A percentile compares a stretch with the other conserved stretches of the same genome.
phyloP scores from a whole-genome alignment of 1,140 invertebrate genomes.

The Tetramorium parvispinum region DNA sequence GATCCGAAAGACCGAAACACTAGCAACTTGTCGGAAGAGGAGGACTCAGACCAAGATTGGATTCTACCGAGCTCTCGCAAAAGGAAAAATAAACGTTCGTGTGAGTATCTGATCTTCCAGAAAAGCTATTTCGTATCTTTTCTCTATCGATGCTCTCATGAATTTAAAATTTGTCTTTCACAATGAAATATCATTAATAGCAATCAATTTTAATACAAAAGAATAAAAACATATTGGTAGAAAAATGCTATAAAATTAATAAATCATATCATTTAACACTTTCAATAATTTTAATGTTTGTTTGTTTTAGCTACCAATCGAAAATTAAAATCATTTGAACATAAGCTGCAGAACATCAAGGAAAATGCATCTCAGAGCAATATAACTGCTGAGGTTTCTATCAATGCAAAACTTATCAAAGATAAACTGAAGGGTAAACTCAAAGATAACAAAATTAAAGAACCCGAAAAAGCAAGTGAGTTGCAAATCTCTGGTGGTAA shows the following conservation, averaged over 20 bases:
- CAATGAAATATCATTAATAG: background rate
- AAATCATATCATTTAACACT: background rate
- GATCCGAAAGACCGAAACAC: conserved; percentile 57
- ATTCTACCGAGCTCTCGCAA: conserved; percentile 82
- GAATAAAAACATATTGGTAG: background rate
- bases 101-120: conserved; percentile 66
- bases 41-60: conserved; percentile 84
- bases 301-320: conserved; percentile 75
- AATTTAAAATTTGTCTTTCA: conserved; percentile 3
- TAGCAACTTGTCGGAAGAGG: conserved; percentile 73
- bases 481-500: background rate
- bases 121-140: background rate
- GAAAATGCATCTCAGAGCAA: conserved; percentile 54
- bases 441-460: conserved; percentile 12
- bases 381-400: background rate
- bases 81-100: conserved; percentile 82
- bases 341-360: conserved; percentile 77
- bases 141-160: background rate
- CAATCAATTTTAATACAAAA: conserved; percentile 8
- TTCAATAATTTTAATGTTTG: background rate
- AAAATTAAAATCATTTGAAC: conserved; percentile 77
- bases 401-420: background rate
- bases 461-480: background rate
- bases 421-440: conserved; percentile 13
- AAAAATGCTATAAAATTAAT: background rate